phyloP scores from a whole-genome alignment of 1,140 invertebrate species.

The Daktulosphaira vitifoliae region DNA sequence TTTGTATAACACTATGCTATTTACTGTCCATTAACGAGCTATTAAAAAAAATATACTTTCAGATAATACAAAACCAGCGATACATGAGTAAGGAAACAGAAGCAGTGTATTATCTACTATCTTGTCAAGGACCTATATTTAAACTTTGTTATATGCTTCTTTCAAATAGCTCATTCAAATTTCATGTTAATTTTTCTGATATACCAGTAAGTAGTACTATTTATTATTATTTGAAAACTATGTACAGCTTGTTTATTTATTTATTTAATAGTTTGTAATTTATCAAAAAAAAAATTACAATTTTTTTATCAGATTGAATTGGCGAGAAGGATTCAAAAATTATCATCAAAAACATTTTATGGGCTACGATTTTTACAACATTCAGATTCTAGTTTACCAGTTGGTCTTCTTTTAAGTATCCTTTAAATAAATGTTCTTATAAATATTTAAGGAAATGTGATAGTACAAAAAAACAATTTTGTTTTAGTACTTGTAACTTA shows the following conservation, averaged over 20 bases:
- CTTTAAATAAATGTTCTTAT: constrained; percentile 1
- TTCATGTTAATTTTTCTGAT: constrained; percentile 16
- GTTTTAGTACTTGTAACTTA: not conserved
- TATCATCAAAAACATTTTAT: constrained; percentile 4
- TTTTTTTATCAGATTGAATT: not conserved
- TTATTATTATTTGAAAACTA: too few relatives aligned
- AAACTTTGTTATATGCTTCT: constrained; percentile 15
- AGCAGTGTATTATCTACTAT: not conserved
- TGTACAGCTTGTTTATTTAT: too few relatives aligned
- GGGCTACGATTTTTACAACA: constrained; percentile 4
- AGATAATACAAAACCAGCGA: not conserved
- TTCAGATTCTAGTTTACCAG: constrained; percentile 5
- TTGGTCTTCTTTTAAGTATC: constrained; percentile 19
- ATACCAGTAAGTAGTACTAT: not conserved
- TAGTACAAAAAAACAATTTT: too few relatives aligned
- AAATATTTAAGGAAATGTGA: too few relatives aligned
- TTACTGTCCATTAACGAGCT: too few relatives aligned
- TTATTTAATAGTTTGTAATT: not conserved
- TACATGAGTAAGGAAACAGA: not conserved
- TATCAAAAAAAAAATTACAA: not conserved
- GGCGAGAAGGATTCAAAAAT: not conserved
- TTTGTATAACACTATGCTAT: too few relatives aligned
- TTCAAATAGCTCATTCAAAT: constrained; percentile 3
- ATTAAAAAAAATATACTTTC: not conserved
- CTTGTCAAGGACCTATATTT: constrained; percentile 7